Evolutionary conservation across 2,888 invertebrate species (phyloP).

Genomic region (Cheilosia impressa): DNA sequence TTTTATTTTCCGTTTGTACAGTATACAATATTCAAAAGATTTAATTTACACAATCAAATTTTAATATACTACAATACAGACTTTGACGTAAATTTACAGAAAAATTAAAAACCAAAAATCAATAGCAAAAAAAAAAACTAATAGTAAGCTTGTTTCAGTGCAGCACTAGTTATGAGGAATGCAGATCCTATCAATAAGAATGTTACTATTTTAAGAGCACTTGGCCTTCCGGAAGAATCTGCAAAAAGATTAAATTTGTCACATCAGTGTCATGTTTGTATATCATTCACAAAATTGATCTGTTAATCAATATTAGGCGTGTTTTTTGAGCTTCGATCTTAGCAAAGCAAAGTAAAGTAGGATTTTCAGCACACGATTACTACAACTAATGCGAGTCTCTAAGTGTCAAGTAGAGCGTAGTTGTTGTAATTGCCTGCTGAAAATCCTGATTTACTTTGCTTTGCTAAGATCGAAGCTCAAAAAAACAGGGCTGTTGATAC

Average conservation of each 20-base stretch:
- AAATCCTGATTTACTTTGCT: too few species aligned
- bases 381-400: too few species aligned
- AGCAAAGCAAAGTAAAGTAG: too few species aligned
- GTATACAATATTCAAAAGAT: constrained; percentile 45
- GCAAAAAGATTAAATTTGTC: constrained; percentile 52
- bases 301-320: too few species aligned
- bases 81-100: constrained; percentile 32
- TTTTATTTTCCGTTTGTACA: constrained; percentile 30
- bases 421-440: too few species aligned
- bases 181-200: constrained; percentile 82
- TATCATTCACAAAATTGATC: not conserved
- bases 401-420: too few species aligned
- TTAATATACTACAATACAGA: constrained; percentile 13
- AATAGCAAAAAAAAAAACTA: constrained; percentile 12
- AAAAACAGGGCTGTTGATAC: too few species aligned
- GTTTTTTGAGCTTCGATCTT: too few species aligned
- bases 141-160: constrained; percentile 82
- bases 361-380: too few species aligned
- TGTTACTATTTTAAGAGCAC: constrained; percentile 83
- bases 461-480: too few species aligned
- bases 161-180: constrained; percentile 83
- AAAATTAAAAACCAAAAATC: not conserved
- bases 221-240: constrained; percentile 84
- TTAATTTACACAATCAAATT: constrained; percentile 48
- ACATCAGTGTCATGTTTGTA: not conserved